These are phyloP conservation scores for Epinephelus lanceolatus DNA, from an alignment of 2,113 vertebrate genomes.

Conservation along the genomic window DNA sequence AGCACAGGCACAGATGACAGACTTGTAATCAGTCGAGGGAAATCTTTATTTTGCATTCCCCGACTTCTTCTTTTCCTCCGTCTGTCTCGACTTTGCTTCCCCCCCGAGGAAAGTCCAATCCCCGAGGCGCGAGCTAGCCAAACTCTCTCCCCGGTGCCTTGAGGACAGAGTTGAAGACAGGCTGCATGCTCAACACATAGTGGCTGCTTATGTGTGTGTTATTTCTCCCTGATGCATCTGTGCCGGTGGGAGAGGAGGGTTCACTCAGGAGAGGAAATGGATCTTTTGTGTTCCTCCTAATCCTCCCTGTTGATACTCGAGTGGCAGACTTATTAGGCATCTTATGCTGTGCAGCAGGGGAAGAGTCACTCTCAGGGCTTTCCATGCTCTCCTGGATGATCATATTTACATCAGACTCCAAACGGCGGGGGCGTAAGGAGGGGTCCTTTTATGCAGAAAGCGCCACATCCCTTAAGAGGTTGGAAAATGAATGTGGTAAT, in stretches of 20 bases:
- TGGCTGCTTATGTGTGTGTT: constrained; percentile 24
- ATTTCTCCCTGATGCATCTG: constrained; percentile 31
- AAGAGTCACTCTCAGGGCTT: constrained; percentile 29
- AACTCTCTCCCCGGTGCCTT: constrained; percentile 8
- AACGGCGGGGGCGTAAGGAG: constrained; percentile 14
- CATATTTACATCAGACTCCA: constrained; percentile 40
- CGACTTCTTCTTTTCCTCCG: not conserved
- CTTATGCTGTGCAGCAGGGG: constrained; percentile 37
- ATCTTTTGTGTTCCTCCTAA: constrained; percentile 62
- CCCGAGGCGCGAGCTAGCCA: constrained; percentile 20
- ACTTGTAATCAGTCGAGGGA: constrained; percentile 32
- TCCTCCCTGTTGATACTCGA: constrained; percentile 56
- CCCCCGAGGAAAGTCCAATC: constrained; percentile 2
- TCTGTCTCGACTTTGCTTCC: constrained; percentile 35
- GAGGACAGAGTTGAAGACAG: constrained; percentile 41
- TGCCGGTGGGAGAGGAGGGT: constrained; percentile 27
- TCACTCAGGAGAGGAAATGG: constrained; percentile 58
- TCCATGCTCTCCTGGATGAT: constrained; percentile 17
- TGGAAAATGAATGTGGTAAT: constrained; percentile 42
- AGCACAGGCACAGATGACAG: not conserved
- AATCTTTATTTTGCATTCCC: constrained; percentile 35
- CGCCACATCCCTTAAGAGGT: constrained; percentile 29
- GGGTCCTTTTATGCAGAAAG: constrained; percentile 32
- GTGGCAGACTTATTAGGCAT: constrained; percentile 57
- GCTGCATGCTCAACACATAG: constrained; percentile 32